Conservation (phyloP, 1,140 invertebrate species). For the Hormaphis cornu region DNA sequence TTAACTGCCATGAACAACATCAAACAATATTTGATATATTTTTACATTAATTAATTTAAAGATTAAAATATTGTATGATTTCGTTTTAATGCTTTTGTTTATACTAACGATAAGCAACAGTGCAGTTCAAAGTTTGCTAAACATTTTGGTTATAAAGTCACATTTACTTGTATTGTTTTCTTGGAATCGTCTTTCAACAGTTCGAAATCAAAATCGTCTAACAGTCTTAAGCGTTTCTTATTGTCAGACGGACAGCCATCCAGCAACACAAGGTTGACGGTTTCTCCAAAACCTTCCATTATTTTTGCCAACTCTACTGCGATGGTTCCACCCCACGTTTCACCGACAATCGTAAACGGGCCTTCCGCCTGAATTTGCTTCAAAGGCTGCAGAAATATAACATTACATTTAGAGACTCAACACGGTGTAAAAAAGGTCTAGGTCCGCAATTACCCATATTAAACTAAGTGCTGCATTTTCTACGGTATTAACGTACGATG, state of each 20-base stretch:
- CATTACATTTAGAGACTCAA: not conserved
- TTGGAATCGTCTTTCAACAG: not conserved
- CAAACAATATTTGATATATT: no score
- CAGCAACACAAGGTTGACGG: conserved; percentile 27
- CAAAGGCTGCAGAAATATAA: conserved; percentile 14
- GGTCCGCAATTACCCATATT: not conserved
- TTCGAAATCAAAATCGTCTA: not conserved
- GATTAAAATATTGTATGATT: no score
- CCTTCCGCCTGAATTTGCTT: conserved; percentile 33
- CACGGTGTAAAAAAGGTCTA: not conserved
- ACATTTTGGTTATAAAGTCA: no score
- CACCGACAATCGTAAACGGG: conserved; percentile 35
- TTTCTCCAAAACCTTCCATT: conserved; percentile 33
- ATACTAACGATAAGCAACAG: no score
- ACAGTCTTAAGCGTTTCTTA: not conserved
- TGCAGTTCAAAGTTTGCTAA: not conserved
- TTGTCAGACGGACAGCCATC: conserved; percentile 25
- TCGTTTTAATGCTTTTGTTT: no score
- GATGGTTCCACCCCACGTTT: conserved; percentile 35
- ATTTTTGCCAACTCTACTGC: conserved; percentile 34
- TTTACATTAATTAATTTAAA: no score
- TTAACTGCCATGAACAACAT: no score
- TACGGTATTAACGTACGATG: not conserved
- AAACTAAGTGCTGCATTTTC: conserved; percentile 13
- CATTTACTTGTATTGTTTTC: not conserved